Evolutionary conservation across 2,797 vertebrate species (phyloP).

Genomic region (Channa striata): DNA sequence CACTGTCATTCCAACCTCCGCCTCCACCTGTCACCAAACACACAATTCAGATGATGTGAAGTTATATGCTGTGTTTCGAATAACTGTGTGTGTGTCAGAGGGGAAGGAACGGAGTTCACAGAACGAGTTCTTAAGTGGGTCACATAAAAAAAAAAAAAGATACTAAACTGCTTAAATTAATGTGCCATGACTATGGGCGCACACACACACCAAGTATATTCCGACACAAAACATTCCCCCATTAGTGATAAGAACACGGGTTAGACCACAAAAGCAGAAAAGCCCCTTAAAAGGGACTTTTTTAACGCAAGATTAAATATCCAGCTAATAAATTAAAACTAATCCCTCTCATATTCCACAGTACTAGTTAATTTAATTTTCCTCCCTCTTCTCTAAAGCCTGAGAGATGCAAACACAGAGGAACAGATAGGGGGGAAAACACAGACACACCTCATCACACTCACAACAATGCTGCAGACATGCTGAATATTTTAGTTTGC

Average conservation of each 20-base stretch:
- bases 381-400: conserved; percentile 14
- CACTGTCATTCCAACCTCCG: conserved; percentile 95
- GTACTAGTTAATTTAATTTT: conserved; percentile 31
- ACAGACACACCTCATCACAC: background rate
- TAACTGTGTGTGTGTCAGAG: conserved; percentile 9
- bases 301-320: conserved; percentile 37
- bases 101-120: background rate
- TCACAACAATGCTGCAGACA: conserved; percentile 20
- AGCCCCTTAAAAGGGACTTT: conserved; percentile 24
- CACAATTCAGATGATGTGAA: conserved; percentile 30
- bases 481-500: conserved; percentile 59
- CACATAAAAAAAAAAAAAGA: background rate
- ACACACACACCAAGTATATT: background rate
- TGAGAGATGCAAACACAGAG: conserved; percentile 45
- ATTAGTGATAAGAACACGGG: conserved; percentile 7
- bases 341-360: conserved; percentile 30
- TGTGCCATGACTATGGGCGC: background rate
- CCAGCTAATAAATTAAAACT: conserved; percentile 46
- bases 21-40: conserved; percentile 91
- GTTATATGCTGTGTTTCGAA: conserved; percentile 3
- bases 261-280: background rate
- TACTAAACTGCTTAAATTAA: conserved; percentile 10
- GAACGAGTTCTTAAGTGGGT: background rate
- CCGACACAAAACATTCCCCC: background rate
- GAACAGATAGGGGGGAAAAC: conserved; percentile 32